Evolutionary conservation across 2,797 vertebrate genomes (phyloP), one percentile per base, ranked within the genome.

Genomic region (Sciurus carolinensis): DNA sequence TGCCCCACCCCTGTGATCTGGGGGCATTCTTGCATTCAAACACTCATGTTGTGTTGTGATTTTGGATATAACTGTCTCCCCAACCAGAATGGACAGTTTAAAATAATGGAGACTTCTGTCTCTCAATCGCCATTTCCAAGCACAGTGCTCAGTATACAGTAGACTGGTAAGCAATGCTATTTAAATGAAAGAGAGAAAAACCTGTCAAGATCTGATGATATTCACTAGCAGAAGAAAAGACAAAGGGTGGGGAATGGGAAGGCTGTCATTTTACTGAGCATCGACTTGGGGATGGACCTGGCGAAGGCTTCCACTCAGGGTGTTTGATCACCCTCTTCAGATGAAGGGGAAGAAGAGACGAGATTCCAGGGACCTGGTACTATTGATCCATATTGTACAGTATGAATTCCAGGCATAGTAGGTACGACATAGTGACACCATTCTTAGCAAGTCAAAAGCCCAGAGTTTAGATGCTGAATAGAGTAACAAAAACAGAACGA

Each of bases 1-100:
- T 33, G 1, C 3, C 5, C 82, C 0, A 3, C 1, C 0, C 7
- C 6, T 28, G 20, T 22, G 59, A 39, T 81, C 9, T 62, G 28
- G 30, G 30, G 26, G 3, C 5, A 42, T 15, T 20, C 13, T 47
- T 91, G 17, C 47, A 47, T 33, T 44, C 10, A 24, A 72, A 57
- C 39, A 42, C 2, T 75, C 44, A 57, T 3, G 39, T 12, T 30
- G 39, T 84, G 5, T 10, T 79, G 0, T 67, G 17, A 71, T 84
- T 95, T 75, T 94, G 1, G 28, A 66, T 1, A n/a, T 47, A 50
- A 12, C 14, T 77, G 5, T 87, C n/a, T 77, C 33, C 14, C 8
- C 12, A 76, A 11, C 36, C 36, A 82, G 30, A 93, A 14, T 1
- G 28, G 17, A 73, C 1, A 20, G 47, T 82, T 75, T 54, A 83